Evolutionary conservation across 2,113 vertebrate species (phyloP).

Genomic region (Rhinichthys klamathensis): DNA sequence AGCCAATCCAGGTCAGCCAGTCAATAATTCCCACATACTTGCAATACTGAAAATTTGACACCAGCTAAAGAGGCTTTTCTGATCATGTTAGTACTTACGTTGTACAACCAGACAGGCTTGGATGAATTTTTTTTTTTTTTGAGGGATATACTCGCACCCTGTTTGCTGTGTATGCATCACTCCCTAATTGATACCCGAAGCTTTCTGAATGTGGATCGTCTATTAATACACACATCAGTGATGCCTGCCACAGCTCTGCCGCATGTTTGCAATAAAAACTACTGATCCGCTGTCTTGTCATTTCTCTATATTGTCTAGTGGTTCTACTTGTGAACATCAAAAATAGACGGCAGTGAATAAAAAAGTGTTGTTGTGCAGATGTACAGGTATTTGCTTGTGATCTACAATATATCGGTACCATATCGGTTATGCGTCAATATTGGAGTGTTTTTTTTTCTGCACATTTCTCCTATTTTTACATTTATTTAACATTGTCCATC

Average conservation of each 20-base stretch:
- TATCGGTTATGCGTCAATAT: background rate
- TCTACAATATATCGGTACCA: background rate
- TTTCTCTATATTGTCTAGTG: conserved; percentile 79
- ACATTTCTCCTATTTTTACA: background rate
- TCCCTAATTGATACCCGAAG: conserved; percentile 50
- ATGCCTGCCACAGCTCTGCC: conserved; percentile 78
- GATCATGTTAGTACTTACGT: conserved; percentile 4
- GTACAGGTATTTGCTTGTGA: conserved; percentile 25
- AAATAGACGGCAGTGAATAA: conserved; percentile 83
- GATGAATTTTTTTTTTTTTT: background rate
- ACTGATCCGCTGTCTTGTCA: conserved; percentile 76
- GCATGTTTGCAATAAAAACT: conserved; percentile 83
- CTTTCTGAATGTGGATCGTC: conserved; percentile 62
- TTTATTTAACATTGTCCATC: too few species aligned
- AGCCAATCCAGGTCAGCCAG: conserved; percentile 75
- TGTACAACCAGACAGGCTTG: background rate
- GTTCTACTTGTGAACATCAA: conserved; percentile 79
- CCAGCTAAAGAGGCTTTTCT: conserved; percentile 2
- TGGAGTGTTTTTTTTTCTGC: background rate
- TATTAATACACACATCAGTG: conserved; percentile 76
- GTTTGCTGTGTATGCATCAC: conserved; percentile 31
- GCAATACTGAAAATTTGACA: conserved; percentile 19
- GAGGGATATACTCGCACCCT: conserved; percentile 23
- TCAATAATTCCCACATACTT: conserved; percentile 74
- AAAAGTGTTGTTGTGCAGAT: conserved; percentile 43